Evolutionary conservation across 2,888 invertebrate genomes (phyloP), one percentile per base, ranked within the genome.

Genomic region (Nephrocerus scutellatus): DNA sequence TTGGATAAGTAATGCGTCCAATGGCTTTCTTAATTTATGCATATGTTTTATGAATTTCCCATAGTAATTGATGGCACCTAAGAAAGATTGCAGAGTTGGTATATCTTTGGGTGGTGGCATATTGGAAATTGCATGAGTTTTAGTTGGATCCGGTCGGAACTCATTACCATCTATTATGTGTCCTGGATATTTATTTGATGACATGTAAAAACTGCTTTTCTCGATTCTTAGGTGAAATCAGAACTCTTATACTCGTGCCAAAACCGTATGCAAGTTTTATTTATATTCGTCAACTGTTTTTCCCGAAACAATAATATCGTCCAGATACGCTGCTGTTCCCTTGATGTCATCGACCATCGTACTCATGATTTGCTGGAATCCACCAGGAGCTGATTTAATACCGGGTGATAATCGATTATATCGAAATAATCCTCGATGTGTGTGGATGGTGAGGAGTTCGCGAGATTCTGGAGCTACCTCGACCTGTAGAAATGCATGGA

Each of bases 401-500:
- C 48, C 47, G 12, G 44, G 46, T 13, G 43, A 28, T 10, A 51
- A 19, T 7, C 48, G 32, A 30, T 48, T 42, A 10, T 39, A 48
- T 24, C 30, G 30, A 26, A 28, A 47, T 3, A 46, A 12, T n/a
- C 46, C 47, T n/a, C 30, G 35, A 29, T 46, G 45, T 7, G 44
- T 49, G 23, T 47, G 44, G 3, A 44, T 24, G 8, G 46, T 48
- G 6, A 50, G 33, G 6, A 51, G n/a, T 24, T 34, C 37, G n/a
- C 36, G 47, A 21, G 43, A 42, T 16, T 39, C 38, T 12, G 47
- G 38, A 9, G 46, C 46, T 6, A 54, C 41, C 32, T 48, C 47
- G 0, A 46, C 30, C 36, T 52, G 50, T 3, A 53, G 22, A 31
- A 40, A 53, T 4, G 49, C 53, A 23, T 52, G 49, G 8, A 48